Evolutionary conservation across 2,888 invertebrate species (phyloP).

Genomic region (Dicyrtoma fusca): DNA sequence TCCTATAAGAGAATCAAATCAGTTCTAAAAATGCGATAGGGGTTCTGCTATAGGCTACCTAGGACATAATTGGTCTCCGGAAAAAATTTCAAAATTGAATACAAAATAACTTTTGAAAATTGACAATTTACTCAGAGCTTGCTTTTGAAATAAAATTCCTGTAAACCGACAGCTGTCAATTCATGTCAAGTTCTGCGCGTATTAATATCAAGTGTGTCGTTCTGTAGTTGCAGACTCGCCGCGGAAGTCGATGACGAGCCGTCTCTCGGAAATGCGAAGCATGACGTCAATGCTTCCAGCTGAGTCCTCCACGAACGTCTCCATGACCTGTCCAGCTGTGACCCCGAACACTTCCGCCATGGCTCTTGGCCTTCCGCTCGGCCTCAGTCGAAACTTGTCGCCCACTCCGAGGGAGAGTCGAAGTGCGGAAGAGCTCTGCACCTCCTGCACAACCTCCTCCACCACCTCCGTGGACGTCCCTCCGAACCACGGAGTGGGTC

Average conservation of each 20-base stretch:
- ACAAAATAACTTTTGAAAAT: no score
- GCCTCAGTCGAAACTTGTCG: constrained; percentile 27
- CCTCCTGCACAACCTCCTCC: constrained; percentile 61
- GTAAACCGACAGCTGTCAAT: no score
- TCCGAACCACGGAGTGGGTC: not conserved
- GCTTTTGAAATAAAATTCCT: no score
- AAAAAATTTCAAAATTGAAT: no score
- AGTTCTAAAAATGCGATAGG: no score
- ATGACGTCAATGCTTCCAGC: constrained; percentile 7
- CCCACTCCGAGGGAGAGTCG: constrained; percentile 52
- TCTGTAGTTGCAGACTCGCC: constrained; percentile 46
- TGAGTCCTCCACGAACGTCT: constrained; percentile 41
- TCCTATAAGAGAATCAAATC: no score
- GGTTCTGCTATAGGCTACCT: no score
- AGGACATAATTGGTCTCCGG: no score
- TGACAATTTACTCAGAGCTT: no score
- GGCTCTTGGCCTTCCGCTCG: not conserved
- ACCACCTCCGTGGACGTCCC: not conserved
- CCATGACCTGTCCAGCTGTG: constrained; percentile 4
- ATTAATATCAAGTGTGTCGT: no score
- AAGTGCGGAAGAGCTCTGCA: constrained; percentile 58
- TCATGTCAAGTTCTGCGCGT: no score
- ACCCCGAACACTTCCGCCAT: constrained; percentile 2
- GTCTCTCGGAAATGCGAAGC: constrained; percentile 50
- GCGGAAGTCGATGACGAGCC: constrained; percentile 49